phyloP scores from a whole-genome alignment of 1,140 invertebrate genomes.

The Dendrolimus kikuchii region DNA sequence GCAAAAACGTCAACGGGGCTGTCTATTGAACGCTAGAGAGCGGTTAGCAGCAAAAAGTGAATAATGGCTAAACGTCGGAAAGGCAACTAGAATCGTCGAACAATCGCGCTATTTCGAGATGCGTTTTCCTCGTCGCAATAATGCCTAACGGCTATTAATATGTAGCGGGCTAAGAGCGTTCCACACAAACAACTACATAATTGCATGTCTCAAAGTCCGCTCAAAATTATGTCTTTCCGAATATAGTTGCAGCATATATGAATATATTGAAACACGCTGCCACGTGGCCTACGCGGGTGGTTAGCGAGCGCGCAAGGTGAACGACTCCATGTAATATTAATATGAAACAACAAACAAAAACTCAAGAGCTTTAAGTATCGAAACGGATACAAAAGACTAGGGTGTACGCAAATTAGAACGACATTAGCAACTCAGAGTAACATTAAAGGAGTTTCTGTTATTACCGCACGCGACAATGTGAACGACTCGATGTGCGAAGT shows the following conservation, averaged over 20 bases:
- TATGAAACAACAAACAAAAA: conserved; percentile 26
- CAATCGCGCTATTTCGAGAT: conserved; percentile 55
- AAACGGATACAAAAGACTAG: conserved; percentile 18
- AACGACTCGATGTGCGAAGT: conserved; percentile 17
- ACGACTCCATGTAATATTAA: conserved; percentile 31
- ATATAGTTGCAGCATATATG: conserved; percentile 8
- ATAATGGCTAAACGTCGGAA: conserved; percentile 37
- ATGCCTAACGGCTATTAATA: conserved; percentile 39
- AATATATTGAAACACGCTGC: conserved; percentile 11
- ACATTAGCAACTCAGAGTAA: conserved; percentile 22
- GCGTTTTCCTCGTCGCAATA: conserved; percentile 57
- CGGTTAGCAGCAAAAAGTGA: conserved; percentile 44
- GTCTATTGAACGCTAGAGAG: conserved; percentile 21
- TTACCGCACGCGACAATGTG: conserved; percentile 20
- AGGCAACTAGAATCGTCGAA: conserved; percentile 24
- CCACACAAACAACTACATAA: conserved; percentile 21
- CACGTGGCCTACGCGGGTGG: conserved; percentile 29
- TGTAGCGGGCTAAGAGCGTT: conserved; percentile 27
- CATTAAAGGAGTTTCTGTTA: conserved; percentile 26
- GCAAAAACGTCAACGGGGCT: conserved; percentile 42
- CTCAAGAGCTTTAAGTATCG: conserved; percentile 19
- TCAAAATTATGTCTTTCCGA: conserved; percentile 5
- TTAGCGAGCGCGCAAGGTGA: conserved; percentile 28
- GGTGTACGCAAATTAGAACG: conserved; percentile 27
- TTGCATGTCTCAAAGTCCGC: conserved; percentile 16